Percentiles rank a stretch among this genome's conserved stretches.
Evolutionary conservation across 1,140 invertebrate genomes (phyloP).

Genomic region (Aphis gossypii): DNA sequence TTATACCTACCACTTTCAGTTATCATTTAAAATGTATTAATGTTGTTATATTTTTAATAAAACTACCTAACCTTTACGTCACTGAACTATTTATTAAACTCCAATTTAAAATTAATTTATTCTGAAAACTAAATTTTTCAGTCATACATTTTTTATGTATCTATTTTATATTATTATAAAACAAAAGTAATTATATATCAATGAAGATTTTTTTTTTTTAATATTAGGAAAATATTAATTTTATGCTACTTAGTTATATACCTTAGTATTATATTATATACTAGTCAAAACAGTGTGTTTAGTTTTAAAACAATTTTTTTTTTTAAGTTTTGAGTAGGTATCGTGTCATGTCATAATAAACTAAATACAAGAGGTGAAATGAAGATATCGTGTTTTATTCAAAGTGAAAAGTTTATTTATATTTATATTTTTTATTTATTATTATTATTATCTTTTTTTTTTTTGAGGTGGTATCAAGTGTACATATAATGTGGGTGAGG

Average conservation of each 20-base stretch:
- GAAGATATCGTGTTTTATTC: constrained; percentile 48
- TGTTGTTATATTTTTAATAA: neutral
- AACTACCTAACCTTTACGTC: neutral
- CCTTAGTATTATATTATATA: too few species aligned
- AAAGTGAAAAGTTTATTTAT: constrained; percentile 41
- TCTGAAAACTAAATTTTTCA: neutral
- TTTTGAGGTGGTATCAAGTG: neutral
- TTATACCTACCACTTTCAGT: neutral
- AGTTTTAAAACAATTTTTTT: neutral
- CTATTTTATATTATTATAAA: too few species aligned
- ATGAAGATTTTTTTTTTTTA: neutral
- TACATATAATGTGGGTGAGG: neutral
- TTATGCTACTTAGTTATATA: too few species aligned
- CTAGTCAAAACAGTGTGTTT: too few species aligned
- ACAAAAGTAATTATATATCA: neutral
- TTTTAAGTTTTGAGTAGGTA: neutral
- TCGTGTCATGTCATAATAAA: constrained; percentile 44
- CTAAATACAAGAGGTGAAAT: neutral
- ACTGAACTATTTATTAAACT: neutral
- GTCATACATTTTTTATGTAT: too few species aligned
- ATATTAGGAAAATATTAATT: neutral
- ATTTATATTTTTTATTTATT: too few species aligned
- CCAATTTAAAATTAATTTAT: neutral
- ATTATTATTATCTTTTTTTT: neutral
- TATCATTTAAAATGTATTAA: neutral